Percentiles rank a stretch among this genome's conserved stretches.
These are phyloP conservation scores for Pantherophis vulpinus DNA, from an alignment of 2,797 vertebrate genomes.

Conservation along the genomic window DNA sequence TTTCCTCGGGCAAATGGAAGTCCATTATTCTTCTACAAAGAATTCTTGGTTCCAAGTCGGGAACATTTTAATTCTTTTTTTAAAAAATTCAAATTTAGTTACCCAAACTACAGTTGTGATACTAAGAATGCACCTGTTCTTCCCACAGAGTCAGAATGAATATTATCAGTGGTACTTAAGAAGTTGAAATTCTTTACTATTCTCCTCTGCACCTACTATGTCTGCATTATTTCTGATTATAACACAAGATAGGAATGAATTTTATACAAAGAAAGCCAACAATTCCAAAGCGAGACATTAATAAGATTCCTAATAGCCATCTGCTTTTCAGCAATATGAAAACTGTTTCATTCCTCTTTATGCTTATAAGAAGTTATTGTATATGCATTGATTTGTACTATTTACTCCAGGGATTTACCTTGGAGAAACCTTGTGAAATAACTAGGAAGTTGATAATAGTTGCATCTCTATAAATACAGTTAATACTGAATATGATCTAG, in stretches of 20 bases:
- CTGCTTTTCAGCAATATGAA: conserved; percentile 1
- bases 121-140: background rate
- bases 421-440: background rate
- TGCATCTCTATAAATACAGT: background rate
- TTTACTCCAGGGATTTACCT: background rate
- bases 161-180: background rate
- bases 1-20: background rate
- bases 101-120: background rate
- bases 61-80: background rate
- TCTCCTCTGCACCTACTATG: background rate
- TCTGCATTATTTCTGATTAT: background rate
- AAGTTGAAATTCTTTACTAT: background rate
- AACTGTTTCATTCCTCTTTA: background rate
- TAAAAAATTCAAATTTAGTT: background rate
- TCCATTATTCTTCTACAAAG: background rate
- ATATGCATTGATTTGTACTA: background rate
- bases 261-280: background rate
- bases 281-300: background rate
- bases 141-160: background rate
- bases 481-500: background rate
- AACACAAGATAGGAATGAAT: background rate
- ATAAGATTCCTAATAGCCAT: background rate
- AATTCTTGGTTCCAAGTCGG: background rate
- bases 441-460: background rate
- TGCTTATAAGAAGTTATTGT: background rate